Evolutionary conservation across 2,888 invertebrate genomes (phyloP).

Genomic region (Xanthostigma xanthostigma): DNA sequence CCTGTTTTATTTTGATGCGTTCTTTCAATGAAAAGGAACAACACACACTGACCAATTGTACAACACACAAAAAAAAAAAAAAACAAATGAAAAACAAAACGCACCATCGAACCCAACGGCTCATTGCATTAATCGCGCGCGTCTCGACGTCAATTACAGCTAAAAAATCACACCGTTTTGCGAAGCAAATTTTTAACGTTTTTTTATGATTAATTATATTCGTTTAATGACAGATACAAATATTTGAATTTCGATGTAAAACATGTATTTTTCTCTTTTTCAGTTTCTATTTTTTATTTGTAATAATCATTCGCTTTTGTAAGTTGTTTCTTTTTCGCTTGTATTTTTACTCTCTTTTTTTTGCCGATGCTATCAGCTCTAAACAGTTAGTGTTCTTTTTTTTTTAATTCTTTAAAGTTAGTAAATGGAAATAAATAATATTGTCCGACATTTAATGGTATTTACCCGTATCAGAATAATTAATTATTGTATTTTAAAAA

Average conservation of each 20-base stretch:
- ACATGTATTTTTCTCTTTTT: neutral
- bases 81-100: too few species aligned
- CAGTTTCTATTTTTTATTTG: neutral
- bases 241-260: neutral
- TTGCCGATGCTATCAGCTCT: conserved; percentile 4
- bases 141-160: conserved; percentile 20
- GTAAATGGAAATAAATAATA: too few species aligned
- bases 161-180: conserved; percentile 20
- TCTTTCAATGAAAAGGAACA: neutral
- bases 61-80: neutral
- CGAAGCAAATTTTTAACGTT: conserved; percentile 3
- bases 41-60: conserved; percentile 4
- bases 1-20: conserved; percentile 17
- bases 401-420: too few species aligned
- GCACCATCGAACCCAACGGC: too few species aligned
- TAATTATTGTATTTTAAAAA: too few species aligned
- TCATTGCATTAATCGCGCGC: too few species aligned
- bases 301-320: neutral
- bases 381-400: conserved; percentile 5
- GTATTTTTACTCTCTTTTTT: neutral
- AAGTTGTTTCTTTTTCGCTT: neutral
- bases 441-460: too few species aligned
- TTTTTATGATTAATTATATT: neutral
- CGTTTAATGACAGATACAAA: too few species aligned
- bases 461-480: too few species aligned